phyloP scores from a whole-genome alignment of 2,797 vertebrate genomes.

The Phoebastria nigripes region DNA sequence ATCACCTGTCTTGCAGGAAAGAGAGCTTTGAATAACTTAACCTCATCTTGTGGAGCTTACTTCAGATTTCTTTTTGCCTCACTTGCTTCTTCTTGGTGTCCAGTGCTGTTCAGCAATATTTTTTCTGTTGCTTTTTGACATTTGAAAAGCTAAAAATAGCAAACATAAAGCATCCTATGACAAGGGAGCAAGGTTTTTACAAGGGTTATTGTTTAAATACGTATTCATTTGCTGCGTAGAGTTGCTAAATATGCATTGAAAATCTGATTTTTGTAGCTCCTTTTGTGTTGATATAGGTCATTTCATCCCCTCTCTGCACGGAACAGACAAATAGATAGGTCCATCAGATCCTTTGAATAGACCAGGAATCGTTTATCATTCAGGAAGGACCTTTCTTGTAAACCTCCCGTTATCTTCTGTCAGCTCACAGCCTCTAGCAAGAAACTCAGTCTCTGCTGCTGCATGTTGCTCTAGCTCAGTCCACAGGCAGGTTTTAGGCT shows the following conservation, averaged over 20 bases:
- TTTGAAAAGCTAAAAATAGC: slow-evolving; percentile 15
- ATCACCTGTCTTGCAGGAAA: slow-evolving; percentile 26
- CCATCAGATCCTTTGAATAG: neutral
- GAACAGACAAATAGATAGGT: neutral
- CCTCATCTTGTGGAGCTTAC: neutral
- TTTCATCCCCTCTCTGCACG: neutral
- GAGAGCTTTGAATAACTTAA: neutral
- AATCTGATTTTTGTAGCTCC: neutral
- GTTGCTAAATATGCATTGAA: slow-evolving; percentile 10
- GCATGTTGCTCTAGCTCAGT: neutral
- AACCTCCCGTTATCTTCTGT: neutral
- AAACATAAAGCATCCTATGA: neutral
- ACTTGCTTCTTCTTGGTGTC: neutral
- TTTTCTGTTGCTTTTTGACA: neutral
- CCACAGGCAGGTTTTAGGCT: neutral
- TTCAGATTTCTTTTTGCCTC: neutral
- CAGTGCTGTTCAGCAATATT: neutral
- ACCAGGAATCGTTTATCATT: neutral
- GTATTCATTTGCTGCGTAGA: neutral
- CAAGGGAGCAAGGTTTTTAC: neutral
- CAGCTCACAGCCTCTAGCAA: neutral
- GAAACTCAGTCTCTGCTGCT: neutral
- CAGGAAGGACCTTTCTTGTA: neutral
- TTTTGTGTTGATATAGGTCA: slow-evolving; percentile 8
- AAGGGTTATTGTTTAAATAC: neutral